A percentile compares a stretch with the other conserved stretches of the same genome.
Conservation (phyloP, 2,797 vertebrate species). For the Diplodus sargus region DNA sequence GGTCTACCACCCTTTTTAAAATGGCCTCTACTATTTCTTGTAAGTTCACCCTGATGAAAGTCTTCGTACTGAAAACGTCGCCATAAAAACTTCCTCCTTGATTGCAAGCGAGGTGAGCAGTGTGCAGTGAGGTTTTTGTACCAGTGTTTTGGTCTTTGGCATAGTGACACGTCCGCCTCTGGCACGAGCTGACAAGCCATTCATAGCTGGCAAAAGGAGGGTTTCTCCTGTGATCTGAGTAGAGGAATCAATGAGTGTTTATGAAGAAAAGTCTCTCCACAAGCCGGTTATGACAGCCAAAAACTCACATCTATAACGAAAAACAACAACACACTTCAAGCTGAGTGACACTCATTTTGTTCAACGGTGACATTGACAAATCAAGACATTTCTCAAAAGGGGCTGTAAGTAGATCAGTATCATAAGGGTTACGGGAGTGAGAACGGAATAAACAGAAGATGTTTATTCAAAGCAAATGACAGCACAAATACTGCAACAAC, state of each 20-base stretch:
- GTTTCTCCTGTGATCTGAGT: slow-evolving; percentile 12
- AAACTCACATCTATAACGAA: slow-evolving; percentile 20
- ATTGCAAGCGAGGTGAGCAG: too few relatives aligned
- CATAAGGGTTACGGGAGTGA: slow-evolving; percentile 1
- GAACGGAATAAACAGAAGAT: slow-evolving; percentile 14
- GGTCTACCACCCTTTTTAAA: too few relatives aligned
- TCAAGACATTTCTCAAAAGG: slow-evolving; percentile 11
- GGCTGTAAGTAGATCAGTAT: slow-evolving; percentile 15
- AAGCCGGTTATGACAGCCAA: slow-evolving; percentile 10
- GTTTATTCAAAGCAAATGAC: slow-evolving; percentile 48
- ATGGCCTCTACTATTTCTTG: too few relatives aligned
- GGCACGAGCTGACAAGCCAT: slow-evolving; percentile 14
- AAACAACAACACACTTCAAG: slow-evolving; percentile 14
- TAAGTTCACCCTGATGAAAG: too few relatives aligned
- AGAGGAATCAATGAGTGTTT: slow-evolving; percentile 27
- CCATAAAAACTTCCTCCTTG: too few relatives aligned
- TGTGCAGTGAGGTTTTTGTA: too few relatives aligned
- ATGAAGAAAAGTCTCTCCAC: not conserved
- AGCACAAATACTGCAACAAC: slow-evolving; percentile 54
- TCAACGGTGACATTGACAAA: not conserved
- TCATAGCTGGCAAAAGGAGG: slow-evolving; percentile 13
- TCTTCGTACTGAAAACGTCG: too few relatives aligned
- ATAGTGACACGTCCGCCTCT: slow-evolving; percentile 14
- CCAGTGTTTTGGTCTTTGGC: slow-evolving; percentile 29
- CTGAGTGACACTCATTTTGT: slow-evolving; percentile 22